Percentiles rank a stretch among this genome's conserved stretches.
Evolutionary conservation across 2,113 vertebrate genomes (phyloP).

Genomic region (Silurus glanis): DNA sequence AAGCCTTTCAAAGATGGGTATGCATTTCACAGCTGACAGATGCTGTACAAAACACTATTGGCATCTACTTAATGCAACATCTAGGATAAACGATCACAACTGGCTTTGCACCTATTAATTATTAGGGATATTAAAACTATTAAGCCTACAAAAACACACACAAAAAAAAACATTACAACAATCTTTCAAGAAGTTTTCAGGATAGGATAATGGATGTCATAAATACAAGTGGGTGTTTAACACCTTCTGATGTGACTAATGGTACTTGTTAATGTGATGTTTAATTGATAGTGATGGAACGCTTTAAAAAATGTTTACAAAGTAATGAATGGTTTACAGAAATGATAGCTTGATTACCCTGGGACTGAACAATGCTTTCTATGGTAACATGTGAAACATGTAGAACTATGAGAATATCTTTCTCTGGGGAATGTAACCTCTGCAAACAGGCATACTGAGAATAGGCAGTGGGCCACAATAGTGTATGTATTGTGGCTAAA

Average conservation of each 20-base stretch:
- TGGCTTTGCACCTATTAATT: background rate
- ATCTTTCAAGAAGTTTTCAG: constrained; percentile 17
- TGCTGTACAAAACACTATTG: constrained; percentile 12
- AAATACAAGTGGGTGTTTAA: background rate
- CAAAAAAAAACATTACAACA: background rate
- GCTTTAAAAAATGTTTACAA: constrained; percentile 14
- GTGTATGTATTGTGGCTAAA: constrained; percentile 23
- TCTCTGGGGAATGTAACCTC: constrained; percentile 40
- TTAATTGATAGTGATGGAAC: background rate
- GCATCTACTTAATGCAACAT: background rate
- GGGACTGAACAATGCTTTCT: constrained; percentile 25
- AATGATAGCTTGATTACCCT: constrained; percentile 16
- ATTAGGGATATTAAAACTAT: background rate
- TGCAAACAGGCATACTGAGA: constrained; percentile 21
- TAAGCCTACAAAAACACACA: background rate
- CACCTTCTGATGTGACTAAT: constrained; percentile 16
- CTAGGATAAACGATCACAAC: background rate
- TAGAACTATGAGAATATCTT: constrained; percentile 31
- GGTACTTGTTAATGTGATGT: constrained; percentile 8
- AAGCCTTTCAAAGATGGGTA: constrained; percentile 16
- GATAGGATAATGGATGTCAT: constrained; percentile 20
- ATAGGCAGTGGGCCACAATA: constrained; percentile 32
- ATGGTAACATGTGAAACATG: constrained; percentile 15
- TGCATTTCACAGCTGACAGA: constrained; percentile 7
- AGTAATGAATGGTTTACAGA: constrained; percentile 32